A percentile compares a stretch with the other conserved stretches of the same genome.
phyloP scores from a whole-genome alignment of 2,113 vertebrate genomes.

The Riparia riparia region DNA sequence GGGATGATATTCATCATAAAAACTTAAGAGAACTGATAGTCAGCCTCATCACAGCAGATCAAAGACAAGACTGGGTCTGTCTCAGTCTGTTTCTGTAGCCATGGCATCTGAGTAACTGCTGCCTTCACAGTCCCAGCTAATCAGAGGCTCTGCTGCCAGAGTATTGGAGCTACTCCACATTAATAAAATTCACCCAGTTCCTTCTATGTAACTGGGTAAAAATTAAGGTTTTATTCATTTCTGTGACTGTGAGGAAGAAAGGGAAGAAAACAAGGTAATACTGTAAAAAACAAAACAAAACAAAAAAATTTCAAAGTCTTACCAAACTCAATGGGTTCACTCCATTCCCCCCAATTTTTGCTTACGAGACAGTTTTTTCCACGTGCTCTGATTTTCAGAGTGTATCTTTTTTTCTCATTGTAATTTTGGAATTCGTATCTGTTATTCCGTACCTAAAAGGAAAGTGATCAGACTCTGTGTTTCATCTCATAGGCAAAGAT shows the following conservation, averaged over 20 bases:
- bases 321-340: conserved; percentile 52
- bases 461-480: neutral
- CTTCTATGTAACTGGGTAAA: neutral
- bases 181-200: neutral
- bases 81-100: neutral
- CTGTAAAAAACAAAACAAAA: neutral
- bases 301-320: neutral
- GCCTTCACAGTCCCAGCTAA: neutral
- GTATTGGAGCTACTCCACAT: neutral
- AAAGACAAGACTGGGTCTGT: neutral
- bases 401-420: neutral
- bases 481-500: neutral
- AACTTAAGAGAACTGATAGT: neutral
- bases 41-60: rapidly evolving
- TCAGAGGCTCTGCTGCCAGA: neutral
- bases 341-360: conserved; percentile 54
- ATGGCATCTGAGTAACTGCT: neutral
- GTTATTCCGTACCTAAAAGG: neutral
- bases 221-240: neutral
- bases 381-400: conserved; percentile 27
- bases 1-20: neutral
- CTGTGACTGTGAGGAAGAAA: neutral
- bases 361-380: rapidly evolving
- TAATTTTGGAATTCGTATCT: conserved; percentile 7
- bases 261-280: neutral